Base-by-base conservation (phyloP, 2,888 invertebrate genomes). In the Onchidella celtica region DNA sequence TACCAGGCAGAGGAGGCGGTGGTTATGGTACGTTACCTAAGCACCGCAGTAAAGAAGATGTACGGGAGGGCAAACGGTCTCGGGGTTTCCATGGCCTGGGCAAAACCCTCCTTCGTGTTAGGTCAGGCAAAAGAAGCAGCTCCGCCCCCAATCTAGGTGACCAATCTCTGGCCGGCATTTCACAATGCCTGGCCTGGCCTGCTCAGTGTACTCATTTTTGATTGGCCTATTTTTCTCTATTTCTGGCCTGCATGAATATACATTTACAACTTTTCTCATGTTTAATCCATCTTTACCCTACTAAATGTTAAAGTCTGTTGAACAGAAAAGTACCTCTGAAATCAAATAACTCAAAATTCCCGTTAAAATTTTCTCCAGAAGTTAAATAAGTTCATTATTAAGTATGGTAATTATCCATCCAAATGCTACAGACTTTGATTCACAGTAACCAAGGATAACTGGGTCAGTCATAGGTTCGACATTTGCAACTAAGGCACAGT, bases 61-160 rank as follows among this genome's bases (percentile, higher is more conserved):
- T 85, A 17, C 81, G 84, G 17, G 89, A 88, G 74, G 86, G 73
- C 77, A 85, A 85, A 81, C 73, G 83, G 69, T 78, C 36, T 61
- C 84, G 89, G 75, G 89, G 89, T 73, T 91, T 91, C 81, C 90
- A 89, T 68, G 85, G 88, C 92, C 96, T 97, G 94, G 97, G 97
- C 96, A 97, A 95, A 92, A 92, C 93, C 84, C 91, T 94, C 89
- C 90, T 93, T 88, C 87, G 89, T 65, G 89, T 93, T 87, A 92
- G 92, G 88, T 91, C 95, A 94, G 95, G 94, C 90, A 94, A 94
- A 94, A 95, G 95, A 94, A 97, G 97, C 94, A 96, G 96, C 92
- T 97, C 97, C 91, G 97, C 97, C 93, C 97, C 97, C 91, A 97
- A 97, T 95, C 95, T 98, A 97, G 97, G 97, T 97, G 94, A 94